Evolutionary conservation across 2,797 vertebrate genomes (phyloP).

Genomic region (Coregonus suidteri): DNA sequence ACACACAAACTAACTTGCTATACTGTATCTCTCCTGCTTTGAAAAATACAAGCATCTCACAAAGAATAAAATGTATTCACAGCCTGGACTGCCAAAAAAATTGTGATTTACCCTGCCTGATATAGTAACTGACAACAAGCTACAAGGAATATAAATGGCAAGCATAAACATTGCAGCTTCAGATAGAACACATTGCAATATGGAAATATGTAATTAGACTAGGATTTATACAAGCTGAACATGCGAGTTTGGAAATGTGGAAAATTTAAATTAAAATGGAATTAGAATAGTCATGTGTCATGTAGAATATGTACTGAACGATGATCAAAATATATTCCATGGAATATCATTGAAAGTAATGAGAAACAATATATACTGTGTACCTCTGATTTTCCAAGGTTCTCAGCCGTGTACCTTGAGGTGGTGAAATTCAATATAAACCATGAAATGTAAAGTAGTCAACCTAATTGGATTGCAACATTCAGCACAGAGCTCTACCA

Average conservation of each 20-base stretch:
- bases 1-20: slow-evolving; percentile 28
- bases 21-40: slow-evolving; percentile 66
- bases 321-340: slow-evolving; percentile 47
- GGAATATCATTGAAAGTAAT: slow-evolving; percentile 49
- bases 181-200: slow-evolving; percentile 32
- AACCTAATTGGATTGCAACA: slow-evolving; percentile 65
- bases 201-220: slow-evolving; percentile 32
- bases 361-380: slow-evolving; percentile 32
- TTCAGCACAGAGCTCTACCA: slow-evolving; percentile 52
- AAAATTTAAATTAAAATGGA: slow-evolving; percentile 61
- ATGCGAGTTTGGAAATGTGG: slow-evolving; percentile 38
- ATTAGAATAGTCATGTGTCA: slow-evolving; percentile 57
- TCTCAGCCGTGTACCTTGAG: slow-evolving; percentile 52
- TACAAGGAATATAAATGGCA: slow-evolving; percentile 36
- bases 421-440: slow-evolving; percentile 64
- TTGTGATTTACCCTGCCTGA: slow-evolving; percentile 65
- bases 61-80: slow-evolving; percentile 64
- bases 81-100: slow-evolving; percentile 50
- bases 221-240: slow-evolving; percentile 31
- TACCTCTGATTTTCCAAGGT: slow-evolving; percentile 59
- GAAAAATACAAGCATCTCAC: slow-evolving; percentile 62
- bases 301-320: slow-evolving; percentile 49
- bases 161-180: slow-evolving; percentile 24
- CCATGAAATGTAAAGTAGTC: slow-evolving; percentile 67
- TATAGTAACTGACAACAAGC: slow-evolving; percentile 54